A percentile compares a stretch with the other conserved stretches of the same genome.
phyloP scores from a whole-genome alignment of 1,140 invertebrate genomes.

The Thalassaphorura encarpata region DNA sequence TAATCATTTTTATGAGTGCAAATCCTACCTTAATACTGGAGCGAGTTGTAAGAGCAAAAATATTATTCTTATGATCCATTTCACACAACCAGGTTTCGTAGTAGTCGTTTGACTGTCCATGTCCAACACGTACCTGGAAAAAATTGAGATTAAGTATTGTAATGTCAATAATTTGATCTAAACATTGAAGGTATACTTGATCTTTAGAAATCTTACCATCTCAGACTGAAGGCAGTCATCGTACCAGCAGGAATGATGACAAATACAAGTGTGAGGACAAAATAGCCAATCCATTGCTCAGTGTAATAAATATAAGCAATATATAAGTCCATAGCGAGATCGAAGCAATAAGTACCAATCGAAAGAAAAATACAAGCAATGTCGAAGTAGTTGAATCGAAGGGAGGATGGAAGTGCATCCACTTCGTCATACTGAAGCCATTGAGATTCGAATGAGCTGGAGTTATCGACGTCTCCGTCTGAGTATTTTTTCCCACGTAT shows the following conservation, averaged over 20 bases:
- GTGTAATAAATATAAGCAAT: constrained; percentile 49
- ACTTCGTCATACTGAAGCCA: no score
- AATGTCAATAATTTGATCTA: not conserved
- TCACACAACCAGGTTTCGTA: constrained; percentile 36
- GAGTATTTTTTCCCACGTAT: no score
- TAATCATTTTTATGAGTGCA: not conserved
- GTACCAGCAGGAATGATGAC: constrained; percentile 46
- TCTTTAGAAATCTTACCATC: constrained; percentile 52
- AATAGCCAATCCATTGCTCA: constrained; percentile 43
- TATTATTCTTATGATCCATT: constrained; percentile 47
- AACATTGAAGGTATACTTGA: not conserved
- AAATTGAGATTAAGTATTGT: constrained; percentile 6
- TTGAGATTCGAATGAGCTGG: no score
- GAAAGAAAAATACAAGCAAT: constrained; percentile 25
- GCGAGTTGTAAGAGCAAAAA: constrained; percentile 53
- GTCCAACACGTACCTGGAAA: constrained; percentile 41
- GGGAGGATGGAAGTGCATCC: constrained; percentile 23
- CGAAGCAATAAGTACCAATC: constrained; percentile 48
- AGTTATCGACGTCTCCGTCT: no score
- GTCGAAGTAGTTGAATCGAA: constrained; percentile 31
- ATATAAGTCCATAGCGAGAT: constrained; percentile 53
- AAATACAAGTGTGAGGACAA: constrained; percentile 50
- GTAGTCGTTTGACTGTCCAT: constrained; percentile 40
- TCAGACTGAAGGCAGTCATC: constrained; percentile 51
- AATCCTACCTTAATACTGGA: constrained; percentile 45